Conservation (phyloP, 2,888 invertebrate genomes). For the Acleris laterana region DNA sequence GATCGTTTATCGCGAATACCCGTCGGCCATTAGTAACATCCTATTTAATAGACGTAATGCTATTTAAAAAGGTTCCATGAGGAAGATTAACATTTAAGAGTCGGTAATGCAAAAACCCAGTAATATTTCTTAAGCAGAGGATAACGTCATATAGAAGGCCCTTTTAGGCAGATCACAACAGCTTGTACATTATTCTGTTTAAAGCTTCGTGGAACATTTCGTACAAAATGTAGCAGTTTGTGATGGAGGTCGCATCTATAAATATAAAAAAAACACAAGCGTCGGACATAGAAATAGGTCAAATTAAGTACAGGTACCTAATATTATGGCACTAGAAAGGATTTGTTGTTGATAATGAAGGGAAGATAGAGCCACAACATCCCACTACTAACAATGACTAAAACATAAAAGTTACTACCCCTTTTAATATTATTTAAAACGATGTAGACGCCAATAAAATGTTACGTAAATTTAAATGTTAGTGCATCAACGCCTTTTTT, state of each 20-base stretch:
- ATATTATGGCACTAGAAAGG: conserved; percentile 60
- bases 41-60: too few relatives aligned
- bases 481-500: too few relatives aligned
- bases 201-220: conserved; percentile 13
- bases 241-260: conserved; percentile 17
- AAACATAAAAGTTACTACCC: background rate
- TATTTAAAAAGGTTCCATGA: too few relatives aligned
- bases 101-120: too few relatives aligned
- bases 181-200: conserved; percentile 22
- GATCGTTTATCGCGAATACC: conserved; percentile 1
- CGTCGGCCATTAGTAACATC: conserved; percentile 8
- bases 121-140: too few relatives aligned
- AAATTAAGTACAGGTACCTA: conserved; percentile 54
- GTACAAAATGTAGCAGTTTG: conserved; percentile 5
- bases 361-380: conserved; percentile 15
- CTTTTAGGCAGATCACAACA: conserved; percentile 2
- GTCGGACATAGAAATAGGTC: conserved; percentile 12
- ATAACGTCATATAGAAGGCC: background rate
- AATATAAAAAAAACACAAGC: background rate
- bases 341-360: conserved; percentile 17
- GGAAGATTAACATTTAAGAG: too few relatives aligned
- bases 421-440: background rate
- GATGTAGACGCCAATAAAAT: too few relatives aligned
- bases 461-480: too few relatives aligned
- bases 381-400: background rate